Base-by-base conservation (phyloP, 1,140 invertebrate species). In the Hermetia illucens region DNA sequence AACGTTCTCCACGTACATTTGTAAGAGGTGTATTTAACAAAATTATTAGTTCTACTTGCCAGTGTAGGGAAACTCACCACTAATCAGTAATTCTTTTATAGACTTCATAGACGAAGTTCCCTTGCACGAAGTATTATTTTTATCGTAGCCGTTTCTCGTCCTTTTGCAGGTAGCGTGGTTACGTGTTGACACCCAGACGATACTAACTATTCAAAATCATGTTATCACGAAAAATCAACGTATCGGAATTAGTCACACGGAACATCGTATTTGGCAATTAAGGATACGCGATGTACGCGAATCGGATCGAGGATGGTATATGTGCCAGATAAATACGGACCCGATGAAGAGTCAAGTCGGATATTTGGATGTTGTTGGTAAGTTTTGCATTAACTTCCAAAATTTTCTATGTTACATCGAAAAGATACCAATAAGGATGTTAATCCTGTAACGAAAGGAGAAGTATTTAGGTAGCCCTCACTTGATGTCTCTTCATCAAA, bases 161-260 rank as follows among this genome's bases (percentile, higher is more conserved):
- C n/a, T n/a, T n/a, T n/a, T n/a, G n/a, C 61, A 90, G 85, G 81
- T 90, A 45, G 86, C 84, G 42, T 92, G 85, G 85, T 62, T 92
- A 51, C 72, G 83, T 43, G 84, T 86, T 30, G 85, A 89, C 61
- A 87, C 85, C 36, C 86, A 90, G 64, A 89, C 85, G n/a, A 86
- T 92, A 52, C 63, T 92, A 45, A 85, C 85, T 40, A 83, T 91
- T 42, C 83, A 86, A 36, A 80, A 74, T 43, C 82, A 85, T 56
- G 83, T 90, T 29, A 87, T 92, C 44, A 87, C 85, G 5, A 87
- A 88, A 62, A 90, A 88, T 58, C 79, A 81, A 52, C 70, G 86
- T 34, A 85, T 90, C 38, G 73, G 70, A 20, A 80, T 89, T 3
- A 79, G 79, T 8, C 81, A 85, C 53, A 83, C 75, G 39, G 83